A percentile compares a stretch with the other conserved stretches of the same genome.
These are phyloP conservation scores for Dufourea novaeangliae DNA, from an alignment of 1,140 invertebrate species.

Conservation along the genomic window DNA sequence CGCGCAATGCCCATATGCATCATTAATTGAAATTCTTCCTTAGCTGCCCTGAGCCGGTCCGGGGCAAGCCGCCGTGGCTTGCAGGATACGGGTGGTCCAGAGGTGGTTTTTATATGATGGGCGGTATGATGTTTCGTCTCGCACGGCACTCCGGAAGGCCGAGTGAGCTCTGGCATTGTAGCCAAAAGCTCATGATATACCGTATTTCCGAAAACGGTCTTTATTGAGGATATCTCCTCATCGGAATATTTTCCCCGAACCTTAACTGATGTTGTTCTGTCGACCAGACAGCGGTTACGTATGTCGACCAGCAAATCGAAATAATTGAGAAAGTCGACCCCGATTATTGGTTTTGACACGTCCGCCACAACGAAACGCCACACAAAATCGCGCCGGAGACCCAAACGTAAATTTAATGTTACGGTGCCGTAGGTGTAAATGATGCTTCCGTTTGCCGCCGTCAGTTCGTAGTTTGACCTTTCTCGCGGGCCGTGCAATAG, in stretches of 20 bases:
- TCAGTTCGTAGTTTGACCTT: background rate
- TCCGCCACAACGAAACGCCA: slow-evolving; percentile 18
- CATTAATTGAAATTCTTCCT: background rate
- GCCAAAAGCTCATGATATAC: background rate
- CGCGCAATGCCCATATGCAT: background rate
- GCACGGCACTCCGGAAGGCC: rapidly evolving
- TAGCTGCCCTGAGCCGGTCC: background rate
- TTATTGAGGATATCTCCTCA: background rate
- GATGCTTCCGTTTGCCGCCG: background rate
- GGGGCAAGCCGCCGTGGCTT: background rate
- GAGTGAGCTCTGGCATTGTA: background rate
- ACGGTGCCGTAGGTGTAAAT: background rate
- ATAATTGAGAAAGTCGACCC: background rate
- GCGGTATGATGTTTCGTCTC: background rate
- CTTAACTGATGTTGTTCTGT: background rate
- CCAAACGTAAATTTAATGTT: background rate
- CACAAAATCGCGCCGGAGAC: background rate
- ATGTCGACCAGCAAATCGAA: slow-evolving; percentile 10
- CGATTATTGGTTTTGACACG: slow-evolving; percentile 6
- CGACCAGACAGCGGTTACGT: background rate
- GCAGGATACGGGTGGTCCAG: background rate
- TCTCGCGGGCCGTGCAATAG: background rate
- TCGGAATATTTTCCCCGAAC: background rate
- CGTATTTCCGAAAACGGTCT: background rate
- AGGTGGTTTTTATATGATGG: background rate